Base-by-base conservation (phyloP, 2,797 vertebrate genomes). In the Cryptoprocta ferox region DNA sequence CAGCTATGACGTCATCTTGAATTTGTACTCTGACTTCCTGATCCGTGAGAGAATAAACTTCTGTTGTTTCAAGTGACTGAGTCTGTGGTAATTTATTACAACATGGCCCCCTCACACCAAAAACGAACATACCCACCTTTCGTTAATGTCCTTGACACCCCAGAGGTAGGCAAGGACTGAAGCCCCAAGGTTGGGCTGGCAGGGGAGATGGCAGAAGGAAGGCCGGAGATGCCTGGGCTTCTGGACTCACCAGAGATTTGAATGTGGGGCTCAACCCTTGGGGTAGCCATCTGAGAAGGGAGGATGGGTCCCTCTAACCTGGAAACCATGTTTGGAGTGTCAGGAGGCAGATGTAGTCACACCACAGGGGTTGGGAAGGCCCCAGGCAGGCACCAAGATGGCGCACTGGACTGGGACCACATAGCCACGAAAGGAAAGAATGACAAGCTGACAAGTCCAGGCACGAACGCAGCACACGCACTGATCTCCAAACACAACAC, bases 341-440 rank as follows among this genome's bases (percentile, higher is more conserved):
- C 5, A 9, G 32, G 45, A 32, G 28, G 37, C 6, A 11, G 71
- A 24, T 11, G 66, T 66, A 14, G 53, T 21, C 30, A 0, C 5
- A 7, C 3, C 13, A 7, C 3, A 21, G 50, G 21, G 76, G 50
- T 9, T 10, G 28, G 39, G 18, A 37, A 2, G 32, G 86, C 42
- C 13, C 24, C 4, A 12, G 35, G 76, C 9, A 37, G n/a, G 11
- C 0, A 1, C 19, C 14, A 10, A 4, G 19, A 73, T 75, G 61
- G 15, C 14, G 3, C 3, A 0, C n/a, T 2, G 0, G 24, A n/a
- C 81, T 63, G 65, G 15, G 37, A 28, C 10, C 3, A 5, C 1
- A 15, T 14, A 53, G 12, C 50, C 37, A 0, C 0, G 0, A 78
- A 35, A 35, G 15, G 21, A 48, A 32, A 66, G 32, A 56, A 45